phyloP scores from a whole-genome alignment of 2,113 vertebrate species.

The Epinephelus cyanopodus region DNA sequence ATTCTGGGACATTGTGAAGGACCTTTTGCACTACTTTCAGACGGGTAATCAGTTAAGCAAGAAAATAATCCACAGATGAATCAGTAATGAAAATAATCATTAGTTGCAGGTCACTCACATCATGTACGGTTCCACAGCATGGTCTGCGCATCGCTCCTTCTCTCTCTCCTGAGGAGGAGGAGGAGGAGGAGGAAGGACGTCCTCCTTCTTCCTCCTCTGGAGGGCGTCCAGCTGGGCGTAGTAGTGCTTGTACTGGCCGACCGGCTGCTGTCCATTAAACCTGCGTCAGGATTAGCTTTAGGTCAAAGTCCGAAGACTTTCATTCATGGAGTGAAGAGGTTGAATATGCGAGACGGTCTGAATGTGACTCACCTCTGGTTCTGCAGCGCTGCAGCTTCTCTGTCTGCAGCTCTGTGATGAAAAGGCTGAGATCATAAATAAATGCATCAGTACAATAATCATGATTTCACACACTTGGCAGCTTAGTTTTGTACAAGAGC shows the following conservation, averaged over 20 bases:
- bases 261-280: slow-evolving; percentile 69
- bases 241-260: slow-evolving; percentile 81
- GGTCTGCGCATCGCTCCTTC: slow-evolving; percentile 60
- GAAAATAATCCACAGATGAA: not conserved
- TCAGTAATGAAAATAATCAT: not conserved
- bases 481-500: not conserved
- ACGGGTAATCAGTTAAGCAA: too few species aligned
- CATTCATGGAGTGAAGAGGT: not conserved
- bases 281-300: slow-evolving; percentile 33
- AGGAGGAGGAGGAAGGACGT: slow-evolving; percentile 26
- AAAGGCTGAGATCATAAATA: slow-evolving; percentile 30
- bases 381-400: slow-evolving; percentile 41
- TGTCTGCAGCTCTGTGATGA: slow-evolving; percentile 61
- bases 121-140: slow-evolving; percentile 65
- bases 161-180: slow-evolving; percentile 49
- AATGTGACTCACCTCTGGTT: slow-evolving; percentile 33
- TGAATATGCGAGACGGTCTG: not conserved
- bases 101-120: slow-evolving; percentile 65
- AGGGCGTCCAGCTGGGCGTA: slow-evolving; percentile 84
- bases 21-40: too few species aligned
- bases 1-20: too few species aligned
- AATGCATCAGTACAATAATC: not conserved
- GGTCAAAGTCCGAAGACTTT: not conserved
- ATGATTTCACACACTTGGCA: not conserved
- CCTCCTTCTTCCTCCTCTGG: slow-evolving; percentile 70